Conservation (phyloP, 1,140 invertebrate species). For the Saccostrea cuccullata region DNA sequence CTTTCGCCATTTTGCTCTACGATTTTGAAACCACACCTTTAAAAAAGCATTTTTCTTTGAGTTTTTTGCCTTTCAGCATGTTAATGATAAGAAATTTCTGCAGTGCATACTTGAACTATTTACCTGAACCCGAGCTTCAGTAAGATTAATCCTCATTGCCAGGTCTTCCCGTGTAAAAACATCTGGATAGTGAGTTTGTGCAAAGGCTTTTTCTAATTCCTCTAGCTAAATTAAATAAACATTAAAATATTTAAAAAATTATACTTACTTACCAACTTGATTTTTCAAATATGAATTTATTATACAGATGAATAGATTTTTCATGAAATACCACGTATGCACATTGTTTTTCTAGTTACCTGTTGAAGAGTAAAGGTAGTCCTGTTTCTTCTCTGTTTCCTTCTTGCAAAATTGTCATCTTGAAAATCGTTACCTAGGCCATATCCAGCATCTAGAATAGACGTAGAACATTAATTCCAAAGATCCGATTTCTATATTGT, state of each 20-base stretch:
- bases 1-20: constrained; percentile 98
- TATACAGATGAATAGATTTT: background rate
- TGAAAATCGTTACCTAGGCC: constrained; percentile 88
- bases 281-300: too few species aligned
- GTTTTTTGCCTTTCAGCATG: too few species aligned
- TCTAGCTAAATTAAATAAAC: constrained; percentile 85
- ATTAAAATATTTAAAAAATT: constrained; percentile 8
- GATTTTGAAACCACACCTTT: constrained; percentile 99
- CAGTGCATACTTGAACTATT: constrained; percentile 46
- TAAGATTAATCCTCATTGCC: constrained; percentile 98
- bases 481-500: background rate
- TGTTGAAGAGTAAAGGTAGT: constrained; percentile 98
- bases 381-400: constrained; percentile 96
- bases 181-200: constrained; percentile 98
- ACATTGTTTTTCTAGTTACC: constrained; percentile 80
- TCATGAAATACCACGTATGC: background rate
- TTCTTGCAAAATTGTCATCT: constrained; percentile 96
- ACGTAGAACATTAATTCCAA: background rate
- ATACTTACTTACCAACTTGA: background rate
- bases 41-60: background rate
- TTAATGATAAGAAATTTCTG: too few species aligned
- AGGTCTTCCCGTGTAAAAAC: constrained; percentile 98
- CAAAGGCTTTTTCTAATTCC: constrained; percentile 97
- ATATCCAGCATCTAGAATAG: constrained; percentile 72
- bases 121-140: constrained; percentile 98